phyloP scores from a whole-genome alignment of 2,888 invertebrate species.

The Agrotis exclamationis region DNA sequence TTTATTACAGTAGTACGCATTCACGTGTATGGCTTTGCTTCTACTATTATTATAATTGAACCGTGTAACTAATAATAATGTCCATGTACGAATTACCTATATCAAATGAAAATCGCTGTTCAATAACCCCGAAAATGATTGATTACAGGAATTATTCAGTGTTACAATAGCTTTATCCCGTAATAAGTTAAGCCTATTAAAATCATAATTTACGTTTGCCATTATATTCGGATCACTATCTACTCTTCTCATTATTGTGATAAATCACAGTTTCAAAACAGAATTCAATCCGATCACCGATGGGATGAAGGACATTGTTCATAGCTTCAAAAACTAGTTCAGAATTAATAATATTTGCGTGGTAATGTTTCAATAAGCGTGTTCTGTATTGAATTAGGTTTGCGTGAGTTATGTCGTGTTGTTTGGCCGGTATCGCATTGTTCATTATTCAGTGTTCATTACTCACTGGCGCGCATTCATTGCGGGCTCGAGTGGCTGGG shows the following conservation, averaged over 20 bases:
- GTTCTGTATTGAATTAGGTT: slow-evolving; percentile 62
- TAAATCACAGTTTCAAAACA: slow-evolving; percentile 40
- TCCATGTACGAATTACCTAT: not conserved
- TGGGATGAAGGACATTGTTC: slow-evolving; percentile 28
- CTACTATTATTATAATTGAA: slow-evolving; percentile 2
- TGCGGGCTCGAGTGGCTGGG: slow-evolving; percentile 53
- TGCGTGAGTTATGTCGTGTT: slow-evolving; percentile 66
- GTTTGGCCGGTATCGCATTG: slow-evolving; percentile 62
- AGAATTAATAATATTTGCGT: slow-evolving; percentile 37
- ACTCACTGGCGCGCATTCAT: slow-evolving; percentile 60
- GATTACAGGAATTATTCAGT: slow-evolving; percentile 27
- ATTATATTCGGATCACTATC: slow-evolving; percentile 19
- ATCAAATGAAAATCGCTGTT: slow-evolving; percentile 6
- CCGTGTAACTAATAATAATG: not conserved
- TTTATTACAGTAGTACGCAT: slow-evolving; percentile 41
- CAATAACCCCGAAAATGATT: slow-evolving; percentile 26
- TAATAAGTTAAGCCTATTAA: slow-evolving; percentile 27
- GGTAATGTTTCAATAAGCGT: slow-evolving; percentile 57
- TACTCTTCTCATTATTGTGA: slow-evolving; percentile 32
- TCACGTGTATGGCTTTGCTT: slow-evolving; percentile 1
- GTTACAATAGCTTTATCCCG: slow-evolving; percentile 21
- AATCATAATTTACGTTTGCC: slow-evolving; percentile 30
- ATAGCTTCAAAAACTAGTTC: slow-evolving; percentile 47
- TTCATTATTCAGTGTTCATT: slow-evolving; percentile 71
- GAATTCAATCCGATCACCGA: slow-evolving; percentile 34